Evolutionary conservation across 2,888 invertebrate genomes (phyloP).

Genomic region (Drosophila colorata): DNA sequence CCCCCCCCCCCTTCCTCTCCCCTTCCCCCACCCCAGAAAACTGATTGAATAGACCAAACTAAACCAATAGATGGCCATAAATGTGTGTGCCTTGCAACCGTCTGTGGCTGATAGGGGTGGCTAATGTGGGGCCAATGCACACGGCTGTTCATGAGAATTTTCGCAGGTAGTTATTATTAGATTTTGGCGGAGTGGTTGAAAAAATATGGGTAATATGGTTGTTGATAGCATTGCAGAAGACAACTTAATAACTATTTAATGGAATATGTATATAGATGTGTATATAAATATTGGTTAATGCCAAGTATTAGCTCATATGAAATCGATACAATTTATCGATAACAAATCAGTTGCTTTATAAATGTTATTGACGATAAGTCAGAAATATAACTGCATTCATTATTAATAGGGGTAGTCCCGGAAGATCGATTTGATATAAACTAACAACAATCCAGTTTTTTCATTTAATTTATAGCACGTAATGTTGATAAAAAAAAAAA

Average conservation of each 20-base stretch:
- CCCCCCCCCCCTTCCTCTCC: background rate
- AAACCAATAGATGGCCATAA: constrained; percentile 31
- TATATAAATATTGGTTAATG: background rate
- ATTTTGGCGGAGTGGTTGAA: constrained; percentile 18
- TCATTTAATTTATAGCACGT: too few relatives aligned
- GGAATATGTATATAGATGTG: too few relatives aligned
- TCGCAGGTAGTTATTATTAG: constrained; percentile 36
- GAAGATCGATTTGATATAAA: too few relatives aligned
- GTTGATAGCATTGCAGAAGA: background rate
- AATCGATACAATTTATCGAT: background rate
- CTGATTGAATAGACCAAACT: constrained; percentile 51
- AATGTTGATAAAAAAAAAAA: too few relatives aligned
- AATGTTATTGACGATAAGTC: too few relatives aligned
- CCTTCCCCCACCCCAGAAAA: background rate
- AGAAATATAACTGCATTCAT: too few relatives aligned
- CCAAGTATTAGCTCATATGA: background rate
- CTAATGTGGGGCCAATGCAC: constrained; percentile 29
- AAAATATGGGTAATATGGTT: constrained; percentile 1
- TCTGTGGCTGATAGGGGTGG: constrained; percentile 39
- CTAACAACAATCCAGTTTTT: too few relatives aligned
- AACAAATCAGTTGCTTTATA: background rate
- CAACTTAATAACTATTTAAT: background rate
- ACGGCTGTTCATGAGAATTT: background rate
- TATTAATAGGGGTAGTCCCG: too few relatives aligned
- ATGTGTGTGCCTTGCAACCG: constrained; percentile 29